Percentiles rank a stretch among this genome's conserved stretches.
Evolutionary conservation across 2,113 vertebrate species (phyloP).

Genomic region (Semnornis frantzii): DNA sequence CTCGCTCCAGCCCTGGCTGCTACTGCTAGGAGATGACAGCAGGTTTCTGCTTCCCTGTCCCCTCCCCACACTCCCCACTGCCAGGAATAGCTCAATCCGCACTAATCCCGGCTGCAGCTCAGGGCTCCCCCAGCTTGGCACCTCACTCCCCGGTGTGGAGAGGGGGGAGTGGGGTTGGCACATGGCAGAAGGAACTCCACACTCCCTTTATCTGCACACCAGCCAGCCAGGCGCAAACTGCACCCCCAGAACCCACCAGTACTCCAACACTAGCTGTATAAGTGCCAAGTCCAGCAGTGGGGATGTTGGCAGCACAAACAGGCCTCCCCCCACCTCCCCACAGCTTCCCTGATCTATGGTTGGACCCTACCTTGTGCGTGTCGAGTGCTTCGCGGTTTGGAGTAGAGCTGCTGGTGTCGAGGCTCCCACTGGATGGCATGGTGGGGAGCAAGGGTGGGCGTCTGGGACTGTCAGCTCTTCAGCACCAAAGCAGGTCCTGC

Average conservation of each 20-base stretch:
- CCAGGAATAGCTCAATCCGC: constrained; percentile 55
- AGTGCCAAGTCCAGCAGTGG: background rate
- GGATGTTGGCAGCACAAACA: rapidly evolving
- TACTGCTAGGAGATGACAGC: background rate
- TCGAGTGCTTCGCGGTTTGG: constrained; percentile 24
- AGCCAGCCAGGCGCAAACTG: background rate
- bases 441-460: constrained; percentile 1
- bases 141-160: background rate
- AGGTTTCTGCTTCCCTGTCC: background rate
- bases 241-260: background rate
- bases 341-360: background rate
- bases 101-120: constrained; percentile 6
- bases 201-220: background rate
- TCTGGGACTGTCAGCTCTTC: background rate
- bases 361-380: constrained; percentile 44
- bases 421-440: constrained; percentile 85
- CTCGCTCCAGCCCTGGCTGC: background rate
- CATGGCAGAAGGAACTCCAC: rapidly evolving
- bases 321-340: background rate
- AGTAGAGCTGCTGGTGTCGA: constrained; percentile 62
- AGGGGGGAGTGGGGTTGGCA: background rate
- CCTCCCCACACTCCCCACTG: background rate
- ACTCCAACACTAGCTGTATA: background rate
- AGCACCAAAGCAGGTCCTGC: background rate
- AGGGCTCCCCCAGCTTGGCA: background rate